Conservation (phyloP, 2,797 vertebrate genomes). For the Eremophila alpestris region DNA sequence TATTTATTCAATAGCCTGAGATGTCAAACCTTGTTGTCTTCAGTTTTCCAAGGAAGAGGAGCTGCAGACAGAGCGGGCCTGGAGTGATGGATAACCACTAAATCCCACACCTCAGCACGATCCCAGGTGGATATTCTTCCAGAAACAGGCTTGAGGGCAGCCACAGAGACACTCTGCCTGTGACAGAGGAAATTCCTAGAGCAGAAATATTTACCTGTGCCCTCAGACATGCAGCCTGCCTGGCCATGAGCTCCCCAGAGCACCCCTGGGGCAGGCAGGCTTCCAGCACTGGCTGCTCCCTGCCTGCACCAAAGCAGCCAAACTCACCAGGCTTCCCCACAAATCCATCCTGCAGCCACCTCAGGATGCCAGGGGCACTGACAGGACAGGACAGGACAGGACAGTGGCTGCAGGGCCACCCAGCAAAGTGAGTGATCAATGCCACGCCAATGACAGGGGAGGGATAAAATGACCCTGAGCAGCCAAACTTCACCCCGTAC, state of each 20-base stretch:
- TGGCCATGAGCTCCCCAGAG: accelerated
- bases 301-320: accelerated
- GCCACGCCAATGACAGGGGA: accelerated
- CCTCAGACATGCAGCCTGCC: accelerated
- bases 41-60: neutral
- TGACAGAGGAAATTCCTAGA: neutral
- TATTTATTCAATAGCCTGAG: conserved; percentile 48
- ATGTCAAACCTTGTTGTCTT: neutral
- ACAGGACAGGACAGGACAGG: neutral
- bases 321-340: accelerated
- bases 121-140: neutral
- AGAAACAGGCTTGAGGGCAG: neutral
- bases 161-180: neutral
- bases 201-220: accelerated
- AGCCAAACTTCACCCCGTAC: neutral
- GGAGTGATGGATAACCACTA: neutral
- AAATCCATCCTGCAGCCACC: accelerated
- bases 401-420: neutral
- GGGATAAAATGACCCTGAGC: neutral
- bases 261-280: accelerated
- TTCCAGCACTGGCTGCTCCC: neutral
- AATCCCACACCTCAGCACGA: neutral
- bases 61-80: neutral
- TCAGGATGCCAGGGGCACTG: neutral
- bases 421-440: neutral